Conservation (phyloP, 2,888 invertebrate genomes). For the Lingula anatina region DNA sequence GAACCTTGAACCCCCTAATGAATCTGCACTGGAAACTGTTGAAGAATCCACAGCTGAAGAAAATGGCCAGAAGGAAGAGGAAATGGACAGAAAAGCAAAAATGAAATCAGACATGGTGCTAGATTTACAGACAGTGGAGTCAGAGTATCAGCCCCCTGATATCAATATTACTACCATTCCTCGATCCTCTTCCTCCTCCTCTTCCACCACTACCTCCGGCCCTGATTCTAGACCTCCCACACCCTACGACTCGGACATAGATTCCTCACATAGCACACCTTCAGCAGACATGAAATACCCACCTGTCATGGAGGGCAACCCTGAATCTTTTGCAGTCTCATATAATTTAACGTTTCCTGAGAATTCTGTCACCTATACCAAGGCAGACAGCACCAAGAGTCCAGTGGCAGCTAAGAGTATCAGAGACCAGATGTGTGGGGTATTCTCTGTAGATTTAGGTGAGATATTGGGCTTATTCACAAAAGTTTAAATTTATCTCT, state of each 20-base stretch:
- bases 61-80: background rate
- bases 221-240: conserved; percentile 48
- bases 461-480: no score
- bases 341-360: conserved; percentile 54
- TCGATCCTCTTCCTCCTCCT: conserved; percentile 20
- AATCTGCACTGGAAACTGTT: background rate
- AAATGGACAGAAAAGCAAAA: no score
- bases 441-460: conserved; percentile 58
- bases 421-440: conserved; percentile 49
- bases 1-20: background rate
- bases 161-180: background rate
- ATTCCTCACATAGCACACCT: conserved; percentile 22
- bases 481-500: no score
- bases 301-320: conserved; percentile 21
- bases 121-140: background rate
- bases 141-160: background rate
- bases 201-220: conserved; percentile 47
- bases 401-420: conserved; percentile 20
- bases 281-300: conserved; percentile 14
- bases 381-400: conserved; percentile 14
- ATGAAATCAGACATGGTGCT: conserved; percentile 8
- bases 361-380: conserved; percentile 13
- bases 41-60: background rate
- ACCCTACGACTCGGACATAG: conserved; percentile 29
- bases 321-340: conserved; percentile 45